Conservation (phyloP, 2,888 invertebrate genomes). For the Apotomis turbidana region DNA sequence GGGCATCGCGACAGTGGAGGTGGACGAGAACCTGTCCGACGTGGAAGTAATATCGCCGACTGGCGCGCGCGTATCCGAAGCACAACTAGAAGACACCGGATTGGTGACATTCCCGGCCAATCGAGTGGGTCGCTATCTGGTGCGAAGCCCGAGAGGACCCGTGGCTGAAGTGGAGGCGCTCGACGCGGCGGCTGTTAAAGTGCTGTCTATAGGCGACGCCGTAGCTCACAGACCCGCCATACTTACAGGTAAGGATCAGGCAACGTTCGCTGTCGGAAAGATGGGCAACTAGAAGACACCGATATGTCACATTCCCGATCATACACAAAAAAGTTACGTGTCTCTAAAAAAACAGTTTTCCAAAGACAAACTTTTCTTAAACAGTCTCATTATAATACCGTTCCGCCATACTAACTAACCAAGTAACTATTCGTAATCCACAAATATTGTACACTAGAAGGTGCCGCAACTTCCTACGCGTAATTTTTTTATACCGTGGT, state of each 20-base stretch:
- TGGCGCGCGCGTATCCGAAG: conserved; percentile 85
- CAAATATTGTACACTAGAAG: no score
- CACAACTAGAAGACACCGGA: conserved; percentile 82
- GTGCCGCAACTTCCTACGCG: no score
- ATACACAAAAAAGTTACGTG: no score
- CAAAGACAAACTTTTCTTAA: no score
- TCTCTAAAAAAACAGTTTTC: no score
- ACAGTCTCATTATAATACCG: no score
- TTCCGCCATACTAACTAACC: no score
- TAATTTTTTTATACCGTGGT: no score
- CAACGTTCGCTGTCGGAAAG: no score
- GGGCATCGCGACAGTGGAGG: conserved; percentile 85
- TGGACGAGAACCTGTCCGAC: conserved; percentile 85
- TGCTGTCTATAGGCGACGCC: conserved; percentile 89
- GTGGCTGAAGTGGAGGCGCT: conserved; percentile 88
- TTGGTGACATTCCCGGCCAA: conserved; percentile 91
- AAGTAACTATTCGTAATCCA: no score
- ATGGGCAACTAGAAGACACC: no score
- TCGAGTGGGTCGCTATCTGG: conserved; percentile 89
- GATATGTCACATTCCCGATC: no score
- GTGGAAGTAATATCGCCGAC: conserved; percentile 87
- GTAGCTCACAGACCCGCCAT: conserved; percentile 92
- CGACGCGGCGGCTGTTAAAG: conserved; percentile 89
- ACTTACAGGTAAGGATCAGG: conserved; percentile 84
- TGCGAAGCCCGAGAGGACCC: conserved; percentile 78